Conservation (phyloP, 2,113 vertebrate genomes). For the Thinocorus orbignyianus region DNA sequence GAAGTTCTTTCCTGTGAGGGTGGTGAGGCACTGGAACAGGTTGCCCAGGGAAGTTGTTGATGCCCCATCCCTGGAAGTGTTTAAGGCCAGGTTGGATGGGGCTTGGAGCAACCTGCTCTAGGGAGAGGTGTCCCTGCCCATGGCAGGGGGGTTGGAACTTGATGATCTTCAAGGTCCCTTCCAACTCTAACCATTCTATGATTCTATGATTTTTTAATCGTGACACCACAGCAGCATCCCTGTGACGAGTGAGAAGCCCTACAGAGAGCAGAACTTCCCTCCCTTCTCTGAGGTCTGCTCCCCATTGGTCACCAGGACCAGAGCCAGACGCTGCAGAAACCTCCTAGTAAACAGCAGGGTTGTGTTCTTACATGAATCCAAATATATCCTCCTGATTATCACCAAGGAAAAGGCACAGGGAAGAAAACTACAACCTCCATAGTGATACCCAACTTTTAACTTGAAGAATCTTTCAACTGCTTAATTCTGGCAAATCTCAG, state of each 20-base stretch:
- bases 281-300: neutral
- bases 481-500: neutral
- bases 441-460: neutral
- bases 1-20: too few relatives aligned
- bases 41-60: too few relatives aligned
- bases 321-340: neutral
- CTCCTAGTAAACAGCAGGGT: neutral
- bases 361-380: neutral
- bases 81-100: too few relatives aligned
- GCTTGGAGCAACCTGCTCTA: too few relatives aligned
- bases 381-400: neutral
- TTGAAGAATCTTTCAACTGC: neutral
- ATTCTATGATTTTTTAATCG: slow-evolving; percentile 29
- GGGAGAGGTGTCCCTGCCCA: too few relatives aligned
- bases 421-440: neutral
- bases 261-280: neutral
- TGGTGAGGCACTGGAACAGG: too few relatives aligned
- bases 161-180: too few relatives aligned
- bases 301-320: neutral
- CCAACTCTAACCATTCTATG: too few relatives aligned
- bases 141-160: too few relatives aligned
- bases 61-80: too few relatives aligned
- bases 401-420: neutral
- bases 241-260: neutral
- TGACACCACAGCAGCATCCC: slow-evolving; percentile 14